Percentiles rank a stretch among this genome's conserved stretches.
phyloP scores from a whole-genome alignment of 2,113 vertebrate genomes.

The Sula dactylatra region DNA sequence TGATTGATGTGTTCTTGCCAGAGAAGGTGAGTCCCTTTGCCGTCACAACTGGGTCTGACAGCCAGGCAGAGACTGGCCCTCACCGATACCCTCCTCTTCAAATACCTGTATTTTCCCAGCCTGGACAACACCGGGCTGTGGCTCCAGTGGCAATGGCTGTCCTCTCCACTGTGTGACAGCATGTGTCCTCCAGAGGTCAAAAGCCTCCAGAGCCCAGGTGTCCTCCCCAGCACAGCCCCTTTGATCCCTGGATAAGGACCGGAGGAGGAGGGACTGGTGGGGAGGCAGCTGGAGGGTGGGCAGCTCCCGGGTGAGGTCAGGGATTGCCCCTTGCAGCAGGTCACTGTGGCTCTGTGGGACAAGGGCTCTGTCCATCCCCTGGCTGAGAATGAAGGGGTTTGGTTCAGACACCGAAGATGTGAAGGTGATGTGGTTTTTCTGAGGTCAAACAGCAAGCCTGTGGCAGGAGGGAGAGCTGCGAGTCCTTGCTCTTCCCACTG shows the following conservation, averaged over 20 bases:
- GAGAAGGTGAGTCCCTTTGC: conserved; percentile 48
- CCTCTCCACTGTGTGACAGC: not conserved
- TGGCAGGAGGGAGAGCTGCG: not conserved
- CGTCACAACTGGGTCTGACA: conserved; percentile 40
- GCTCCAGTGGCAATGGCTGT: not conserved
- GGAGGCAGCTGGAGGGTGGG: not conserved
- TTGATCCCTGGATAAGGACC: accelerated
- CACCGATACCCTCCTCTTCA: conserved; percentile 29
- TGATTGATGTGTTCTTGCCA: conserved; percentile 56
- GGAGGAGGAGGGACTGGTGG: not conserved
- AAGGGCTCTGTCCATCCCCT: not conserved
- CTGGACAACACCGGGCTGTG: not conserved
- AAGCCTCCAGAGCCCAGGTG: accelerated
- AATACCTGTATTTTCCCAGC: conserved; percentile 31
- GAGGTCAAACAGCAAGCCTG: not conserved
- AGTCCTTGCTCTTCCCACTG: not conserved
- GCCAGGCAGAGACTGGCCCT: conserved; percentile 22
- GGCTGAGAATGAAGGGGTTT: not conserved
- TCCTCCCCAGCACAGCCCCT: accelerated
- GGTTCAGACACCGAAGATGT: not conserved
- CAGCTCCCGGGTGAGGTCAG: not conserved
- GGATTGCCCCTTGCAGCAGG: not conserved
- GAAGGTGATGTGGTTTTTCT: not conserved
- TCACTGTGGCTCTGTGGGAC: accelerated
- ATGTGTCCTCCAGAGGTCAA: not conserved